Evolutionary conservation across 2,888 invertebrate species (phyloP).

Genomic region (Exocentrus adspersus): DNA sequence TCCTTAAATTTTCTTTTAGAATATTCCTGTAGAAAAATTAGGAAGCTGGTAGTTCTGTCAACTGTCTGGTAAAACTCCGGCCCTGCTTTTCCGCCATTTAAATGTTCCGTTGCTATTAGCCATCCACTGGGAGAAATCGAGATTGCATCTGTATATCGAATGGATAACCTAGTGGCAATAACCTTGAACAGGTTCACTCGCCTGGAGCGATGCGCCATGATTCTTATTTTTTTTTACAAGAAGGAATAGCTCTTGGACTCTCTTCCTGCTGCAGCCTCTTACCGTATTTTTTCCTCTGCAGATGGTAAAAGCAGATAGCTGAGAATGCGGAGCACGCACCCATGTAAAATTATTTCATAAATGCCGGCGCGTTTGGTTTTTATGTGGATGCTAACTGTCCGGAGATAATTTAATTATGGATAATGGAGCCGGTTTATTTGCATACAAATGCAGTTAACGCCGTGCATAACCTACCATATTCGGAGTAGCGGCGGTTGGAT

Average conservation of each 20-base stretch:
- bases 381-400: neutral
- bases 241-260: neutral
- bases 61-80: too few relatives aligned
- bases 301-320: neutral
- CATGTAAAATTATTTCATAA: neutral
- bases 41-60: too few relatives aligned
- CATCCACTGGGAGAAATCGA: constrained; percentile 23
- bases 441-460: neutral
- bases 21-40: too few relatives aligned
- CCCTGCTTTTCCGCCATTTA: neutral
- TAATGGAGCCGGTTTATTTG: neutral
- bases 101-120: constrained; percentile 30
- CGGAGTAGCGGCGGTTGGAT: too few relatives aligned
- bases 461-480: too few relatives aligned
- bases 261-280: constrained; percentile 6
- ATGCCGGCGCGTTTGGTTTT: neutral
- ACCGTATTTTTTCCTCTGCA: constrained; percentile 1
- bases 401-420: neutral
- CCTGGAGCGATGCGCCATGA: constrained; percentile 15
- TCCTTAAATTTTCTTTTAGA: too few relatives aligned
- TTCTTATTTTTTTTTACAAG: constrained; percentile 21
- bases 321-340: neutral
- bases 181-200: constrained; percentile 35
- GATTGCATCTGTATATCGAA: constrained; percentile 31
- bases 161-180: constrained; percentile 35